A percentile compares a stretch with the other conserved stretches of the same genome.
These are phyloP conservation scores for Tyto alba DNA, from an alignment of 2,113 vertebrate species.

Conservation along the genomic window DNA sequence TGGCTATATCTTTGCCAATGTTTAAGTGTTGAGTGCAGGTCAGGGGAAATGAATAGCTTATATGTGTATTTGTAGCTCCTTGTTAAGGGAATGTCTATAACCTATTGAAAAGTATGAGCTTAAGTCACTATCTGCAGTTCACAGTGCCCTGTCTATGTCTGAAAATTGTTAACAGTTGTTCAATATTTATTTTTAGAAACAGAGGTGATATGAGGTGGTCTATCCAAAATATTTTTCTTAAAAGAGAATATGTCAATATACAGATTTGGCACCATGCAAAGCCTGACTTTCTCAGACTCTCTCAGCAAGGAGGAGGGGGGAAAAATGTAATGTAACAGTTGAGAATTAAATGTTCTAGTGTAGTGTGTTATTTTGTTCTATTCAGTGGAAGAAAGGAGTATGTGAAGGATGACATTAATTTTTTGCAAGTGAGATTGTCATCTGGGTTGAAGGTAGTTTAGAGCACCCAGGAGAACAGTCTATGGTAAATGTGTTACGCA, in stretches of 20 bases:
- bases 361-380: not conserved
- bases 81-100: not conserved
- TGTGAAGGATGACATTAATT: not conserved
- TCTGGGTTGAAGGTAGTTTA: not conserved
- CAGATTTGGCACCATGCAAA: not conserved
- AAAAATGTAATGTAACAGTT: not conserved
- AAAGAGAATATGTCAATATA: not conserved
- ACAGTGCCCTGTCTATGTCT: not conserved
- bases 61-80: not conserved
- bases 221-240: not conserved
- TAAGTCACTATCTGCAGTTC: not conserved
- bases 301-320: not conserved
- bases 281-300: not conserved
- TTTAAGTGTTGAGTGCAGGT: not conserved
- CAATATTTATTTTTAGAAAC: not conserved
- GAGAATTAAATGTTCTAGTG: not conserved
- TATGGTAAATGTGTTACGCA: not conserved
- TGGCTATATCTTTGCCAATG: not conserved
- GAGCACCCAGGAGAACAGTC: not conserved
- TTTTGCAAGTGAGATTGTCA: not conserved
- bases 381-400: not conserved
- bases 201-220: not conserved
- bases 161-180: not conserved
- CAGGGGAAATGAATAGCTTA: not conserved
- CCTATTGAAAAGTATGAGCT: not conserved